These are phyloP conservation scores for Perognathus longimembris DNA, from an alignment of 2,113 vertebrate genomes.

Conservation along the genomic window DNA sequence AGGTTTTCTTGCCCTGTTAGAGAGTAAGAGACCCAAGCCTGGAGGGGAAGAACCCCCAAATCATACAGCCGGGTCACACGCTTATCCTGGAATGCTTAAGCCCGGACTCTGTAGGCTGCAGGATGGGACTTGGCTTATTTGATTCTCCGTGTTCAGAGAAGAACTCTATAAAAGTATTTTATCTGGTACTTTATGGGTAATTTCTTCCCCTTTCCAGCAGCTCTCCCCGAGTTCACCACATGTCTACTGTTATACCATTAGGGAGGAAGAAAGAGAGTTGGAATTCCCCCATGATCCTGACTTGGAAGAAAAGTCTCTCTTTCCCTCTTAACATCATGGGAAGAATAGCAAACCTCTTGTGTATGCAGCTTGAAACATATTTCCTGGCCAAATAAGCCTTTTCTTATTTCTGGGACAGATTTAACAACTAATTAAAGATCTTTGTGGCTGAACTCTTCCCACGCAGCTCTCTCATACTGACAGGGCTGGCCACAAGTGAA, in stretches of 20 bases:
- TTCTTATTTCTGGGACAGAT: constrained; percentile 71
- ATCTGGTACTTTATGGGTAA: not conserved
- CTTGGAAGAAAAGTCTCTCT: constrained; percentile 53
- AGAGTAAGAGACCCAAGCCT: not conserved
- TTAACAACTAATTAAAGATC: constrained; percentile 81
- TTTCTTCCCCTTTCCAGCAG: not conserved
- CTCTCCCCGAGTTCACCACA: not conserved
- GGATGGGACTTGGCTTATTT: not conserved
- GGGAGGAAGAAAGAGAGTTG: not conserved
- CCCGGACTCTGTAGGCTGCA: no score
- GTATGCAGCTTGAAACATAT: constrained; percentile 73
- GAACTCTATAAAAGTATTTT: not conserved
- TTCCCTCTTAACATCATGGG: constrained; percentile 76
- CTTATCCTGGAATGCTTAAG: no score
- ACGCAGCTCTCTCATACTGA: constrained; percentile 8
- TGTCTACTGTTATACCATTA: not conserved
- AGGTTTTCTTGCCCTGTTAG: not conserved
- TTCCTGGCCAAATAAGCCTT: constrained; percentile 74
- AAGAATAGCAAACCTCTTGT: constrained; percentile 74
- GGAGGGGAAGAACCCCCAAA: constrained; percentile 45
- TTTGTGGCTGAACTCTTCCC: constrained; percentile 61
- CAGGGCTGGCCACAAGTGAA: constrained; percentile 39
- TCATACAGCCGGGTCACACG: not conserved
- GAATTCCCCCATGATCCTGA: constrained; percentile 69
- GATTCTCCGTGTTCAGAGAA: not conserved